These are phyloP conservation scores for Melanchra persicariae DNA, from an alignment of 2,888 invertebrate species.

Conservation along the genomic window DNA sequence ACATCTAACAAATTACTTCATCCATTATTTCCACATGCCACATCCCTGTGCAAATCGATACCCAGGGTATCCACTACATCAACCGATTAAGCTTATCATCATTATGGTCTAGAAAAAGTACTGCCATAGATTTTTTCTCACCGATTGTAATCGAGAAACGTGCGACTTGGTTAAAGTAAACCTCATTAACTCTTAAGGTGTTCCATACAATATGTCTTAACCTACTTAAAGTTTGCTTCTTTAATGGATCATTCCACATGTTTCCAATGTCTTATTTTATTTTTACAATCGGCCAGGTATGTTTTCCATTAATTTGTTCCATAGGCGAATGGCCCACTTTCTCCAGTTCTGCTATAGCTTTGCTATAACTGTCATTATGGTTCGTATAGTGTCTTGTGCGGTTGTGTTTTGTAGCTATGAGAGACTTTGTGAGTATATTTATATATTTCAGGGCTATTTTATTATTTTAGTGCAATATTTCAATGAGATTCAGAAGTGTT, in stretches of 20 bases:
- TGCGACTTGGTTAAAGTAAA: not conserved
- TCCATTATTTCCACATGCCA: not conserved
- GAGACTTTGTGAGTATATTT: conserved; percentile 75
- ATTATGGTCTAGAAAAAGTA: not conserved
- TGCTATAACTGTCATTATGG: conserved; percentile 70
- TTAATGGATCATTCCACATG: conserved; percentile 38
- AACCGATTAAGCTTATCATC: not conserved
- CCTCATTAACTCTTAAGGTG: not conserved
- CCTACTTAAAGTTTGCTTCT: conserved; percentile 9
- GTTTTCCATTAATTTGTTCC: conserved; percentile 68
- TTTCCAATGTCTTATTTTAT: conserved; percentile 53
- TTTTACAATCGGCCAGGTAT: conserved; percentile 48
- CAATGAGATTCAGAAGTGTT: not conserved
- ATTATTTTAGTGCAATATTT: not conserved
- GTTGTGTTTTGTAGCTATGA: conserved; percentile 66
- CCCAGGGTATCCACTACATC: not conserved
- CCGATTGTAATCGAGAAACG: conserved; percentile 4
- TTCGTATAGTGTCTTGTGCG: conserved; percentile 53
- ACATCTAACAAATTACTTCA: not conserved
- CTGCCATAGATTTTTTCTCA: not conserved
- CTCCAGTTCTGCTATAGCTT: conserved; percentile 69
- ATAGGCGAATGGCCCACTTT: conserved; percentile 77
- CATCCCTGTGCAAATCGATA: not conserved
- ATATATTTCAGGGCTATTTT: not conserved
- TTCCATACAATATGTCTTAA: not conserved